Evolutionary conservation across 2,888 invertebrate genomes (phyloP).

Genomic region (Lithophane socia): DNA sequence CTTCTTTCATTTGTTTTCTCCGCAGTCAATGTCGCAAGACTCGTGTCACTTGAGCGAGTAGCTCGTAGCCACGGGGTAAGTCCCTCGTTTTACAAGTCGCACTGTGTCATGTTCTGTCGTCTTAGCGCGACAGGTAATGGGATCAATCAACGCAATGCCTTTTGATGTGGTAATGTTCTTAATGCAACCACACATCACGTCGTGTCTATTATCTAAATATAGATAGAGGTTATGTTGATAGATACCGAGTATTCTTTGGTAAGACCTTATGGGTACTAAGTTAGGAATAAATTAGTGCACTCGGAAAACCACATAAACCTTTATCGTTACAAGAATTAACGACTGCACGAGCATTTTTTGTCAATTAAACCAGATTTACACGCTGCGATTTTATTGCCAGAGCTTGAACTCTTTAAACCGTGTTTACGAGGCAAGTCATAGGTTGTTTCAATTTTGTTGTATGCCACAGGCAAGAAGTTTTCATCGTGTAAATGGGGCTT

Average conservation of each 20-base stretch:
- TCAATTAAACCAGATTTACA: neutral
- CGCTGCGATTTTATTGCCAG: too few relatives aligned
- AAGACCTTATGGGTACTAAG: neutral
- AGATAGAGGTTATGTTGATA: neutral
- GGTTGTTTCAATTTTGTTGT: neutral
- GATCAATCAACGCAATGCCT: constrained; percentile 49
- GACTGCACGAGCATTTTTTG: neutral
- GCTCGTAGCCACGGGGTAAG: neutral
- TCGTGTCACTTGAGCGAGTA: too few relatives aligned
- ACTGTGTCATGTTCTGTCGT: constrained; percentile 7
- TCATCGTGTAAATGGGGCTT: neutral
- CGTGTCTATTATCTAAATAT: constrained; percentile 15
- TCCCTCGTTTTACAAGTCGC: constrained; percentile 19
- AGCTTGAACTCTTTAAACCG: neutral
- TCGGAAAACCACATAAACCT: neutral
- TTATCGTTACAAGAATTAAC: neutral
- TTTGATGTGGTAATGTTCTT: constrained; percentile 57
- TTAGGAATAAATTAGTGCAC: neutral
- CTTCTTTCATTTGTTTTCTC: too few relatives aligned
- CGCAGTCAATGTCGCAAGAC: too few relatives aligned
- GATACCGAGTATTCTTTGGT: neutral
- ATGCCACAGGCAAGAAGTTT: neutral
- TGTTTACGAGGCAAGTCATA: too few relatives aligned
- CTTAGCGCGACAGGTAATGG: constrained; percentile 48
- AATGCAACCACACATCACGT: constrained; percentile 32